phyloP scores from a whole-genome alignment of 2,888 invertebrate species.

The Eulithis testata region DNA sequence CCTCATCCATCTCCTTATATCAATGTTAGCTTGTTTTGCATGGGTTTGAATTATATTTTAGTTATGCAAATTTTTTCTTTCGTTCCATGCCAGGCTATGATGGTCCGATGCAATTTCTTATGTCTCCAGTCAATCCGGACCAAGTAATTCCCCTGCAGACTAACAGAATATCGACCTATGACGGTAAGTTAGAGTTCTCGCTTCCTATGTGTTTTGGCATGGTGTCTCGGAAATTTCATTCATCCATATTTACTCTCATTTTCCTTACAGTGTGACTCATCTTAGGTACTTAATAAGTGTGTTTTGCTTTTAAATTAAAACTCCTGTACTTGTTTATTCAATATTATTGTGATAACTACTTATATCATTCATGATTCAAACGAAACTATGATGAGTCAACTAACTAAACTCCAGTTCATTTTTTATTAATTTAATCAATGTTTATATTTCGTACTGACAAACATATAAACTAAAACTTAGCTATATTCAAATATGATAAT shows the following conservation, averaged over 20 bases:
- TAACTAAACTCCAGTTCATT: background rate
- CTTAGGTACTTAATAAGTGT: background rate
- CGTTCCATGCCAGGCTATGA: constrained; percentile 88
- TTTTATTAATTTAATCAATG: background rate
- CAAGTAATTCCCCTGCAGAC: constrained; percentile 86
- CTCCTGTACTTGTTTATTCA: background rate
- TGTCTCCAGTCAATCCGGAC: constrained; percentile 92
- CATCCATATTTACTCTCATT: constrained; percentile 3
- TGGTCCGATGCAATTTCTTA: constrained; percentile 94
- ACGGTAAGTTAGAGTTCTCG: constrained; percentile 68
- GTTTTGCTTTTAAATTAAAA: constrained; percentile 19
- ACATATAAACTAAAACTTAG: no score
- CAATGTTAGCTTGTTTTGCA: constrained; percentile 54
- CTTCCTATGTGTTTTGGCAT: constrained; percentile 13
- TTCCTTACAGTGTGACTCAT: constrained; percentile 18
- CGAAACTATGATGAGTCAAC: constrained; percentile 26
- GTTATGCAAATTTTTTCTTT: constrained; percentile 65
- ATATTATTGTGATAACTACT: constrained; percentile 3
- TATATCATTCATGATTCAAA: constrained; percentile 7
- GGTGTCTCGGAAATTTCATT: constrained; percentile 1
- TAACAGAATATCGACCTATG: constrained; percentile 81
- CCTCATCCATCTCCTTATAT: constrained; percentile 29
- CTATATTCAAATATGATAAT: no score
- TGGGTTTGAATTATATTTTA: constrained; percentile 61
- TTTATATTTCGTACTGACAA: no score